Percentiles rank a stretch among this genome's conserved stretches.
These are phyloP conservation scores for Lucifuga dentata DNA, from an alignment of 2,113 vertebrate species.

Conservation along the genomic window DNA sequence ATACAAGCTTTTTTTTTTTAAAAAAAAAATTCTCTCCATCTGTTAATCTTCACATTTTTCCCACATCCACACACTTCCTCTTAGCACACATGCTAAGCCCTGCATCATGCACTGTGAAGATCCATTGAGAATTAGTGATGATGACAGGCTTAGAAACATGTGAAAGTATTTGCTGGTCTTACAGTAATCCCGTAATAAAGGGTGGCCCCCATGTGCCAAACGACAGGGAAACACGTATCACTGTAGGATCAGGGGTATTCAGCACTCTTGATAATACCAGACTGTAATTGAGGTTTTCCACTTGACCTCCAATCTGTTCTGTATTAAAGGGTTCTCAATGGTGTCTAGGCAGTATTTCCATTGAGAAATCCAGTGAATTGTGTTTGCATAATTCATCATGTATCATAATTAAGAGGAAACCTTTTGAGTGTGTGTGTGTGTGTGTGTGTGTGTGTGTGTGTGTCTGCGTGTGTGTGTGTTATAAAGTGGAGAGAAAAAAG, in stretches of 20 bases:
- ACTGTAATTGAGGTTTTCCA: constrained; percentile 18
- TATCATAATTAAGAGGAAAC: no score
- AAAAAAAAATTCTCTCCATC: not conserved
- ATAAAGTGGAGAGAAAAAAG: no score
- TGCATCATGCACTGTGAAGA: constrained; percentile 18
- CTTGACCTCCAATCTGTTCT: constrained; percentile 21
- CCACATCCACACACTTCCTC: not conserved
- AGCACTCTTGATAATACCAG: constrained; percentile 1
- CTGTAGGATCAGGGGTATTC: not conserved
- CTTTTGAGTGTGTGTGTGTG: no score
- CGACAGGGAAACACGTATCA: not conserved
- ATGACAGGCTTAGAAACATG: constrained; percentile 30
- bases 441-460: no score
- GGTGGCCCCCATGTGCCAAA: not conserved
- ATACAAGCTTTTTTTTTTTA: not conserved
- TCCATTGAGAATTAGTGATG: constrained; percentile 27
- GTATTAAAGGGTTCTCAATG: constrained; percentile 11
- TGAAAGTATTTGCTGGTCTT: constrained; percentile 7
- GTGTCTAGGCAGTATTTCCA: not conserved
- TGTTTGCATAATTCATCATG: no score
- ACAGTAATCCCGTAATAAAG: constrained; percentile 17
- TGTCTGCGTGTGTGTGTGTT: no score
- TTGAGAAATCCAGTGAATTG: not conserved
- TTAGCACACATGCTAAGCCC: not conserved
- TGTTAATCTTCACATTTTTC: constrained; percentile 17